Base-by-base conservation (phyloP, 1,140 invertebrate species). In the Nephotettix cincticeps region DNA sequence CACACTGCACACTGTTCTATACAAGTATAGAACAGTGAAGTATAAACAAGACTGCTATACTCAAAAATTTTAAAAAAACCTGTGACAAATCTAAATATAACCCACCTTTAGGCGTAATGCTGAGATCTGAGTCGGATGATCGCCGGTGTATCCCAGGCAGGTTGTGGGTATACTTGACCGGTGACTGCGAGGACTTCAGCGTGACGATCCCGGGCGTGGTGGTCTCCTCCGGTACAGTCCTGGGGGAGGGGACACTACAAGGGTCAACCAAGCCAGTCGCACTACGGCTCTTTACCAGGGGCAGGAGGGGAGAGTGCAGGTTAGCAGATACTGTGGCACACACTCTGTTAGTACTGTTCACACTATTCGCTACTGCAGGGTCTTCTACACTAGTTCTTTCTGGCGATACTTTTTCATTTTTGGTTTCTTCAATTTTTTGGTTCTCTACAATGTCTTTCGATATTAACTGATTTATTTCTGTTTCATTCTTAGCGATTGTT, bases 51-150 rank as follows among this genome's bases (percentile, higher is more conserved):
- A n/a, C n/a, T n/a, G n/a, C n/a, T n/a, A n/a, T n/a, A n/a, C n/a
- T n/a, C n/a, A n/a, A n/a, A n/a, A n/a, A n/a, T n/a, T n/a, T n/a
- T n/a, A n/a, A n/a, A n/a, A n/a, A n/a, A n/a, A n/a, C n/a, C n/a
- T n/a, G n/a, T n/a, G n/a, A n/a, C n/a, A n/a, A n/a, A n/a, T n/a
- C n/a, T n/a, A n/a, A n/a, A n/a, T n/a, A n/a, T n/a, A n/a, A 78
- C 81, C 81, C 83, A 96, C 95, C 93, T 92, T 95, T 96, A 1
- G 94, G 94, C 4, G 94, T 94, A 36, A 95, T 89, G 82, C 92
- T 95, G 58, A 97, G 83, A 82, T 98, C 96, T 1, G 96, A 97
- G 80, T 97, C 96, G 2, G 95, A 97, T 0, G 94, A 95, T 70
- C 95, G 84, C 58, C 94, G 83, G 77, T 70, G 69, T 3, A 70